These are phyloP conservation scores for Spinus pinus DNA, from an alignment of 2,797 vertebrate species.

Conservation along the genomic window DNA sequence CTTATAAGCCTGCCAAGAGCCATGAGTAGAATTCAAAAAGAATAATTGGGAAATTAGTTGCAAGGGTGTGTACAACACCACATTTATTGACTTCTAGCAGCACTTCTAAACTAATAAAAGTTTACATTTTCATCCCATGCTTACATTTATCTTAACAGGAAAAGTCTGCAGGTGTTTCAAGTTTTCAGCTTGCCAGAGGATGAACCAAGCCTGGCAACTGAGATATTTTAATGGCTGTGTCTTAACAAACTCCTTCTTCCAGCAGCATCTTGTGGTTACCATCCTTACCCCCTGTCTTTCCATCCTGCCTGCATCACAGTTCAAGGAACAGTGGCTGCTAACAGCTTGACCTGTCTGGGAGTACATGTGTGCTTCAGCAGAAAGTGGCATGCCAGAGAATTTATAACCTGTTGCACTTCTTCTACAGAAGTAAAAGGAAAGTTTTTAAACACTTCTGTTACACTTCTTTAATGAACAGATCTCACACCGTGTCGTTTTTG, in stretches of 20 bases:
- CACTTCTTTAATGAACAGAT: background rate
- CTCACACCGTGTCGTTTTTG: background rate
- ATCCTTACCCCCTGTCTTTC: background rate
- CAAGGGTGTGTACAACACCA: background rate
- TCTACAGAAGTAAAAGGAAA: background rate
- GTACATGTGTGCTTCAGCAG: background rate
- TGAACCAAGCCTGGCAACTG: background rate
- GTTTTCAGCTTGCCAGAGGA: background rate
- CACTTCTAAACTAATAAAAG: background rate
- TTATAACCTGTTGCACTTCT: background rate
- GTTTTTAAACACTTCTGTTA: background rate
- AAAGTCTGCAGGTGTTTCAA: background rate
- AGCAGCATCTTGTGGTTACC: background rate
- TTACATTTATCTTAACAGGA: background rate
- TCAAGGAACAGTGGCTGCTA: background rate
- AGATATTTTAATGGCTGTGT: background rate
- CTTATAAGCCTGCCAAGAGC: background rate
- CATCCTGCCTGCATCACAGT: background rate
- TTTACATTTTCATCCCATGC: background rate
- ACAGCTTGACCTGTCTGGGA: background rate
- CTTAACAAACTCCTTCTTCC: background rate
- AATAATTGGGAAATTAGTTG: background rate
- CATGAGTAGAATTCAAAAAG: background rate
- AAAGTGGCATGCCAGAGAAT: background rate
- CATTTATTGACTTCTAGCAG: background rate